Evolutionary conservation across 2,113 vertebrate species (phyloP), one percentile per base, ranked within the genome.

Genomic region (Collichthys lucidus): DNA sequence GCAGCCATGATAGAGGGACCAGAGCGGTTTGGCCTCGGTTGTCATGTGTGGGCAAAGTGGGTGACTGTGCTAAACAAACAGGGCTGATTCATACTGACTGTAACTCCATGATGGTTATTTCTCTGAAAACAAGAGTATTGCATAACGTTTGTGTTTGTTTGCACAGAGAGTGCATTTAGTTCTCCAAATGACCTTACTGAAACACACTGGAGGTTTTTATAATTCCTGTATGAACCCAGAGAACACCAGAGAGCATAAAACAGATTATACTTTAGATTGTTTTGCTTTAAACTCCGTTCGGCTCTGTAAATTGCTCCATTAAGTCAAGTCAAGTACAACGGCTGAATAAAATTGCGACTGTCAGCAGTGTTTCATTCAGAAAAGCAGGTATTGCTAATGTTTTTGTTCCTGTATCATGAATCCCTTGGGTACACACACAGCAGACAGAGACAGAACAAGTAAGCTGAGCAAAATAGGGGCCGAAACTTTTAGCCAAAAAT

Each of bases 11-110:
- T 80, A 17, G 64, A 79, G 63, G 70, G 81, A 63, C 74, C 61
- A 61, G 61, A 76, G 69, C 16, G 56, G 68, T 69, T 71, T 74
- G 70, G 31, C 65, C 20, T 9, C 44, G 24, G 70, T 49, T 53
- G 77, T 31, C 47, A 56, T 88, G 86, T 81, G 77, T 63, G 82
- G 75, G 62, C 67, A 10, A 71, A 73, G 24, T 42, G 55, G 63
- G 56, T 47, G 66, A 57, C 52, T 77, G 77, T 15, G 35, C 50
- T 53, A 22, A 77, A 70, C 66, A 79, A 78, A 71, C 31, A 29
- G 35, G 2, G 40, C 24, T 66, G 59, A 82, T 35, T 73, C 19
- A 31, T 52, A 1, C 17, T 19, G 19, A 40, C 49, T 47, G 35
- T 50, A 69, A 65, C 35, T 52, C n/a, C 26, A 2, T 20, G 31